Evolutionary conservation across 2,113 vertebrate species (phyloP).

Genomic region (Conger conger): DNA sequence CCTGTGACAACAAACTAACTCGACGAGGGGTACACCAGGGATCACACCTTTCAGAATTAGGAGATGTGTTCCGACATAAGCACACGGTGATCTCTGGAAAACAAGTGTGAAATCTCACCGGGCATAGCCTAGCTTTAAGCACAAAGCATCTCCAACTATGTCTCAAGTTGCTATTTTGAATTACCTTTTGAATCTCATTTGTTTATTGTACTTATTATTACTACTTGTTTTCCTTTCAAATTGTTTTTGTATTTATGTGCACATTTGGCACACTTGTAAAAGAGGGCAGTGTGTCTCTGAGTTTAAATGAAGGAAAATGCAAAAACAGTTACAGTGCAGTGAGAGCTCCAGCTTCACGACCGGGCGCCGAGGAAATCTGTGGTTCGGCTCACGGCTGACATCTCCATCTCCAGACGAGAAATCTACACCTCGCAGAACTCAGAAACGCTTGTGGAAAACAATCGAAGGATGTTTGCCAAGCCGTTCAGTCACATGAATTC

Average conservation of each 20-base stretch:
- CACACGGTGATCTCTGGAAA: neutral
- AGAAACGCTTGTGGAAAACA: conserved; percentile 36
- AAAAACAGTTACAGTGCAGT: no score
- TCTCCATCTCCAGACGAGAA: neutral
- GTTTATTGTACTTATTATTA: no score
- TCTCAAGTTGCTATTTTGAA: no score
- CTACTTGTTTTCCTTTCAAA: no score
- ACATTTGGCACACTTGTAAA: no score
- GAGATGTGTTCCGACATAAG: neutral
- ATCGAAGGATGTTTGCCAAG: conserved; percentile 49
- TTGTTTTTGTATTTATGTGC: no score
- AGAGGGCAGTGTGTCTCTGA: no score
- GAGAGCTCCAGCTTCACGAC: neutral
- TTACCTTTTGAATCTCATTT: no score
- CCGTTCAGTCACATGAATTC: conserved; percentile 27
- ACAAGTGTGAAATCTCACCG: neutral
- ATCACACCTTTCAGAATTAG: conserved; percentile 2
- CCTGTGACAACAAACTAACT: neutral
- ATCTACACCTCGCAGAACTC: neutral
- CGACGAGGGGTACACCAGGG: neutral
- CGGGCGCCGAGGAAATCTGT: conserved; percentile 10
- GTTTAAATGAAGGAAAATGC: no score
- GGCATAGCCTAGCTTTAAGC: neutral
- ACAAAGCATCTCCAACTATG: neutral
- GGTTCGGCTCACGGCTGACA: neutral